Evolutionary conservation across 2,888 invertebrate species (phyloP), one percentile per base, ranked within the genome.

Genomic region (Lasioglossum villosulum): DNA sequence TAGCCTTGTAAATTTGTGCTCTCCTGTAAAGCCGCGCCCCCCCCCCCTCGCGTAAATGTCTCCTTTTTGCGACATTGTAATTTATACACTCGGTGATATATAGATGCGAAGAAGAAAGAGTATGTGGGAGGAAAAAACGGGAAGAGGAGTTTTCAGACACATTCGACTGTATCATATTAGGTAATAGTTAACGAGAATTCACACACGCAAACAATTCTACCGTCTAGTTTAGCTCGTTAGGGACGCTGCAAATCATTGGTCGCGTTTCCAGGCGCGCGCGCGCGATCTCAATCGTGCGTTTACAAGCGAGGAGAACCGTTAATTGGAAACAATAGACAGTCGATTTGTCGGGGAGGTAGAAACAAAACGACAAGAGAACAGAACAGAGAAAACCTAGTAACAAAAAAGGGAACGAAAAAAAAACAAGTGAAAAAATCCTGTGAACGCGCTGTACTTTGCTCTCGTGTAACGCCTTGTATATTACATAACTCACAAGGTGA

Each of bases 81-180:
- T 93, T 94, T 94, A 94, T 93, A 94, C 91, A 92, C 90, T 92
- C 93, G 91, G 92, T 92, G 90, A 93, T 92, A 91, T 37, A 70
- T 37, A 14, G 19, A 30, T 30, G 30, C 42, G 56, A 70, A 48
- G 30, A 37, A 37, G 66, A 34, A 34, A 66, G 63, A 63, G n/a
- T 63, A 30, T 30, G 63, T 30, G 63, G 30, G 68, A 68, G 68
- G 34, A 66, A 66, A 34, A 52, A 68, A 52, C 52, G 52, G 52
- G 52, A 52, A 80, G 34, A 74, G 59, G 70, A 59, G 84, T 59
- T 92, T 84, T 86, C 90, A 93, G 91, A 91, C 90, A 91, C 90
- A 92, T 91, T 80, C 70, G 92, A 93, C 91, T 95, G 94, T 94
- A 94, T 93, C 92, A 95, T 94, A 94, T 87, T 94, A 93, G 92